Conservation (phyloP, 1,140 invertebrate species). For the Musca vetustissima region DNA sequence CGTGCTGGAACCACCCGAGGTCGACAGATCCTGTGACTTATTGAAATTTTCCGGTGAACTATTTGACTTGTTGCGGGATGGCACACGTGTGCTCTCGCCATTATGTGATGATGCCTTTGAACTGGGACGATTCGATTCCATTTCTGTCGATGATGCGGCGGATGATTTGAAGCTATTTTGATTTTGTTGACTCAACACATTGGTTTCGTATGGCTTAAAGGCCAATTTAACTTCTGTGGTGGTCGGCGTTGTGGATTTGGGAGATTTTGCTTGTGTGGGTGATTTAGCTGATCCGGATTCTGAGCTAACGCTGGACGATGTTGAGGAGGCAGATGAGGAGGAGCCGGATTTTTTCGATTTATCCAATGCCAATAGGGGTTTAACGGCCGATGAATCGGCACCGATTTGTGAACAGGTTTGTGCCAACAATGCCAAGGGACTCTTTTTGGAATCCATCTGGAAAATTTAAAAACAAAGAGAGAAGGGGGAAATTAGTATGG, state of each 20-base stretch:
- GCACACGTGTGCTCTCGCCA: slow-evolving; percentile 52
- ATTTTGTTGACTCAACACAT: slow-evolving; percentile 69
- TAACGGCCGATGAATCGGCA: slow-evolving; percentile 80
- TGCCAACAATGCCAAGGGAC: slow-evolving; percentile 91
- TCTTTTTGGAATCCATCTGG: slow-evolving; percentile 97
- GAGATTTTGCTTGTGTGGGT: slow-evolving; percentile 61
- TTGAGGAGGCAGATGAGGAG: slow-evolving; percentile 46
- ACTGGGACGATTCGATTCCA: slow-evolving; percentile 43
- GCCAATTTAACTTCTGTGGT: slow-evolving; percentile 71
- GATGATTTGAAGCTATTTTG: slow-evolving; percentile 58
- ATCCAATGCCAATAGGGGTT: slow-evolving; percentile 73
- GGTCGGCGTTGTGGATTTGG: slow-evolving; percentile 61
- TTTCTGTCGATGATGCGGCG: neutral
- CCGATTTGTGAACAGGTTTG: slow-evolving; percentile 98
- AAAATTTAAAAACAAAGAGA: slow-evolving; percentile 49
- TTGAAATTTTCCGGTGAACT: slow-evolving; percentile 44
- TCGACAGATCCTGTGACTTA: slow-evolving; percentile 35
- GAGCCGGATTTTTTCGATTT: slow-evolving; percentile 66
- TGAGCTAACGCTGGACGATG: slow-evolving; percentile 38
- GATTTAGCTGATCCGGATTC: slow-evolving; percentile 43
- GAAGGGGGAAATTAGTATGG: slow-evolving; percentile 16
- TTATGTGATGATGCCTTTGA: slow-evolving; percentile 63
- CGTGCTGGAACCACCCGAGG: slow-evolving; percentile 17
- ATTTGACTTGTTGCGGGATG: slow-evolving; percentile 59
- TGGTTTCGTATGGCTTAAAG: slow-evolving; percentile 85